A percentile compares a stretch with the other conserved stretches of the same genome.
Conservation (phyloP, 2,797 vertebrate genomes). For the Champsocephalus esox region DNA sequence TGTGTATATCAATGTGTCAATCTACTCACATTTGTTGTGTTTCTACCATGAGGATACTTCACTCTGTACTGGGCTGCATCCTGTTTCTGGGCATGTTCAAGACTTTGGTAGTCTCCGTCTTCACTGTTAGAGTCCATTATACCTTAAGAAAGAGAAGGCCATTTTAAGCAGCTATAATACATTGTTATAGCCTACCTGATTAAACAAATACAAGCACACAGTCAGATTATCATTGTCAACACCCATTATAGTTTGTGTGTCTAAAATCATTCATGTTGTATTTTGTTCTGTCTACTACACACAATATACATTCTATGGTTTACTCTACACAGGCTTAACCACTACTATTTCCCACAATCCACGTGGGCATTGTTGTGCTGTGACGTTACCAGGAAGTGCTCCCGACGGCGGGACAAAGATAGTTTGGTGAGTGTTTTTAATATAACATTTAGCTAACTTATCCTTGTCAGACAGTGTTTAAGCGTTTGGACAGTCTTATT, state of each 20-base stretch:
- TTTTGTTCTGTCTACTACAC: neutral
- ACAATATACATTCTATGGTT: too few relatives aligned
- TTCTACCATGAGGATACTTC: conserved; percentile 52
- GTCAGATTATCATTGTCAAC: neutral
- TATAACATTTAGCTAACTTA: neutral
- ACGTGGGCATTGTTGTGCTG: conserved; percentile 8
- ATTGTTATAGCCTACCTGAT: neutral
- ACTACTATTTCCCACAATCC: conserved; percentile 70
- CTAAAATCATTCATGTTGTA: neutral
- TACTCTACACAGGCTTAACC: conserved; percentile 30
- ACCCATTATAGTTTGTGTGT: neutral
- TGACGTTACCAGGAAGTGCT: conserved; percentile 60
- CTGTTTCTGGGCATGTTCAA: conserved; percentile 26
- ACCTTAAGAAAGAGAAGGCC: conserved; percentile 43
- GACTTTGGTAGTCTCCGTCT: conserved; percentile 48
- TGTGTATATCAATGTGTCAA: neutral
- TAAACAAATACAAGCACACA: neutral
- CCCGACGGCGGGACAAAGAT: neutral
- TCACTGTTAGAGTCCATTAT: conserved; percentile 72
- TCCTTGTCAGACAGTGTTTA: neutral
- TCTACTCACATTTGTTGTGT: conserved; percentile 48
- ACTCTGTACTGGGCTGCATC: conserved; percentile 67
- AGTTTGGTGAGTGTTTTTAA: conserved; percentile 37
- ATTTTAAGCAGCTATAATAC: neutral
- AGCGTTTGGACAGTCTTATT: neutral